These are phyloP conservation scores for Jacana jacana DNA, from an alignment of 2,113 vertebrate genomes.

Conservation along the genomic window DNA sequence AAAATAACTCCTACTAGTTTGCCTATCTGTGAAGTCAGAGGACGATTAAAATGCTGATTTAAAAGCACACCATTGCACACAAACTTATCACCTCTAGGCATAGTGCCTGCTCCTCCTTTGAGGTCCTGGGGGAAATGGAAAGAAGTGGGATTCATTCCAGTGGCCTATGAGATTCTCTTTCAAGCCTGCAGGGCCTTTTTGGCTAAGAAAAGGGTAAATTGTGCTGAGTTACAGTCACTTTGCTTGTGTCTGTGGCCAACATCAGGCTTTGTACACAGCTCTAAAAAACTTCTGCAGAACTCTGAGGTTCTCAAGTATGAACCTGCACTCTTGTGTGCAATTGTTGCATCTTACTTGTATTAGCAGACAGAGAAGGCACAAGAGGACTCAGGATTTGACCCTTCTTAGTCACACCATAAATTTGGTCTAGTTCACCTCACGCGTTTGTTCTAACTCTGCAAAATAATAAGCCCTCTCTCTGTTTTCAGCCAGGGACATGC, in stretches of 20 bases:
- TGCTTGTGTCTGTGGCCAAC: neutral
- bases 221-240: neutral
- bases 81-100: slow-evolving; percentile 1
- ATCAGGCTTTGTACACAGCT: neutral
- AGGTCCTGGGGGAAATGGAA: neutral
- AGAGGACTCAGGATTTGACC: neutral
- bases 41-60: slow-evolving; percentile 25
- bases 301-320: neutral
- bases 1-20: neutral
- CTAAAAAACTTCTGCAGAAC: neutral
- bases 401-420: neutral
- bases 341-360: neutral
- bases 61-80: neutral
- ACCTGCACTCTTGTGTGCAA: neutral
- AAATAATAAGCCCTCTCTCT: neutral
- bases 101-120: neutral
- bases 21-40: neutral
- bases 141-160: slow-evolving; percentile 16
- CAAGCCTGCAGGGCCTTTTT: neutral
- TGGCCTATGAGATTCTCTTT: neutral
- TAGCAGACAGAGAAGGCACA: neutral
- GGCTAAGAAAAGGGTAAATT: neutral
- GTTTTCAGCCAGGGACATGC: neutral
- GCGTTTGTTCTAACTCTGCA: neutral
- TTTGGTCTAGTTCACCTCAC: neutral